A percentile compares a stretch with the other conserved stretches of the same genome.
phyloP scores from a whole-genome alignment of 2,113 vertebrate species.

The Ammodramus savannarum region DNA sequence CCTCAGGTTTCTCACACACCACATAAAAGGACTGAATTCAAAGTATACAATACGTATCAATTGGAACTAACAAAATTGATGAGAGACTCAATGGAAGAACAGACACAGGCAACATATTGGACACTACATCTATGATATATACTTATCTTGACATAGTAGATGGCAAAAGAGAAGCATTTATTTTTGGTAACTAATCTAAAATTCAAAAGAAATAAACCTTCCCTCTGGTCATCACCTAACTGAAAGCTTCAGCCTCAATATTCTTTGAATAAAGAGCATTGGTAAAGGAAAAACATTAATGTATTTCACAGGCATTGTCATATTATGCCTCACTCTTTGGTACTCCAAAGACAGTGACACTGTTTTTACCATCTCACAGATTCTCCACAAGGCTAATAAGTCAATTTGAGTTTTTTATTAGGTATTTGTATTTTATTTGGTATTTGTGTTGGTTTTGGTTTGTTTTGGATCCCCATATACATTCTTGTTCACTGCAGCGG shows the following conservation, averaged over 20 bases:
- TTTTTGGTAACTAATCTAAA: not conserved
- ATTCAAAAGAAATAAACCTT: not conserved
- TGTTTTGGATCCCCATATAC: not conserved
- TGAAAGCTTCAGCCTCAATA: not conserved
- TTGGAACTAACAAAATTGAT: not conserved
- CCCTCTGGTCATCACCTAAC: not conserved
- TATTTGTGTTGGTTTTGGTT: not conserved
- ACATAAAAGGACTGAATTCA: not conserved
- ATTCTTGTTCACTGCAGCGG: not conserved
- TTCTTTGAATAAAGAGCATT: not conserved
- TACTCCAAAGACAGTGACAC: not conserved
- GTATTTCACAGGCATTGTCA: not conserved
- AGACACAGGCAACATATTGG: not conserved
- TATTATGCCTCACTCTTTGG: not conserved
- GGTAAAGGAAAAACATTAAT: not conserved
- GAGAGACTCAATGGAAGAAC: not conserved
- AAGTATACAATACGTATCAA: not conserved
- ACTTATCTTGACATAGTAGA: not conserved
- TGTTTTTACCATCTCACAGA: not conserved
- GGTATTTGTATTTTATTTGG: not conserved
- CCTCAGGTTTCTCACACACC: not conserved
- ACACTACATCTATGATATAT: not conserved
- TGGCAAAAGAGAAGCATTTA: not conserved
- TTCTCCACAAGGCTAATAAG: not conserved
- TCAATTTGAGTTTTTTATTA: not conserved